Evolutionary conservation across 64 coral and sea anemone species (phyloP), one percentile per base, ranked within the genome.

Genomic region (Acropora yongei): DNA sequence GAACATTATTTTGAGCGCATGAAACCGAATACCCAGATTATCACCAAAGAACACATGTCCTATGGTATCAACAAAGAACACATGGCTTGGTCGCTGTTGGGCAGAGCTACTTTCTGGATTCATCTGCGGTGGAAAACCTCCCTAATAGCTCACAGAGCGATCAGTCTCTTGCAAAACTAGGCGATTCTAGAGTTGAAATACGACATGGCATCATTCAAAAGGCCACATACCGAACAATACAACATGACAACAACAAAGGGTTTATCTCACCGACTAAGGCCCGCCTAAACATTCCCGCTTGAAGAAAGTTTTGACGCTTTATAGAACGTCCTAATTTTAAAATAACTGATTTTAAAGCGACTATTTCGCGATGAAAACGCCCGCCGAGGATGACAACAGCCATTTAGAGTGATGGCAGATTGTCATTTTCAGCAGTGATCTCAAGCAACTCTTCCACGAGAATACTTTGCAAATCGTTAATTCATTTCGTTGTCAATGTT

Each of bases 241-340:
- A 60, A 8, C 49, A 49, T 67, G 60, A 45, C 57, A 67, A 19
- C 63, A 48, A 58, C 66, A 71, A 44, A 68, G 4, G 4, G 9
- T 58, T 71, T 16, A 71, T 85, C 14, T 85, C 65, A 68, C 82
- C 82, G 72, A 20, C 82, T 6, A 44, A 10, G 82, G 13, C 44
- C 4, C 61, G 16, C 57, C 82, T 85, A 71, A 85, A 85, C 82
- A 85, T 69, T 85, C 82, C 82, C 63, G 82, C 14, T 71, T 71
- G 42, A 16, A 68, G 47, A 85, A 83, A 85, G 65, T 30, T 85
- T 47, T 16, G 2, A 65, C 66, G 17, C 8, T 45, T 85, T 69
- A 61, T 85, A 85, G 82, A 85, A 72, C 63, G 61, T 42, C 11
- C 61, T 2, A 71, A 41, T 18, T 49, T 71, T 14, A 5, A 72